Percentiles rank a stretch among this genome's conserved stretches.
Conservation (phyloP, 2,888 invertebrate genomes). For the Formica aserva region DNA sequence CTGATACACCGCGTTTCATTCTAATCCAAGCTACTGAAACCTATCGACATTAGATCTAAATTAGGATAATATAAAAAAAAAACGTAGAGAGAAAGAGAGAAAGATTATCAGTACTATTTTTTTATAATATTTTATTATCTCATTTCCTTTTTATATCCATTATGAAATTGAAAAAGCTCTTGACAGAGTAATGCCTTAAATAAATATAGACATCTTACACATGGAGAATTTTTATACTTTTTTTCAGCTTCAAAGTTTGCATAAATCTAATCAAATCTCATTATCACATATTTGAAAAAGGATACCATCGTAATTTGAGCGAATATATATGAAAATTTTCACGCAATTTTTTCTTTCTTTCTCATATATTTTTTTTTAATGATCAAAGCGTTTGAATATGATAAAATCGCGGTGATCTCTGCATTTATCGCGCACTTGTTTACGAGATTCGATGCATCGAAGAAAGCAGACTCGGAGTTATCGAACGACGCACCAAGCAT, state of each 20-base stretch:
- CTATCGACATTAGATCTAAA: not conserved
- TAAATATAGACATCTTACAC: no score
- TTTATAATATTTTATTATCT: not conserved
- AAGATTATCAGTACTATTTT: not conserved
- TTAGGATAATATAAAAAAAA: not conserved
- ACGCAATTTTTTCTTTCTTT: not conserved
- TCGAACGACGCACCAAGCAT: conserved; percentile 61
- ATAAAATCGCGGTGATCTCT: no score
- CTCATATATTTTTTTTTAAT: no score
- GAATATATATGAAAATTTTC: not conserved
- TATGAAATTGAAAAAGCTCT: not conserved
- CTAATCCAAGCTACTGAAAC: not conserved
- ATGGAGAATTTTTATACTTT: not conserved
- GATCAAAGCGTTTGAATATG: no score
- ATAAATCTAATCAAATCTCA: not conserved
- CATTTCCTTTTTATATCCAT: not conserved
- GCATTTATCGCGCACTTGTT: no score
- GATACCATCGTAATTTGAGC: not conserved
- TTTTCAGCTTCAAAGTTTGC: not conserved
- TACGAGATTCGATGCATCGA: no score
- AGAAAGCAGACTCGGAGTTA: conserved; percentile 48
- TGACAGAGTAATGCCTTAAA: not conserved
- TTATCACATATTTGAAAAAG: not conserved
- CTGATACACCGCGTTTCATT: not conserved
- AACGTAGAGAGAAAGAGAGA: not conserved